A percentile compares a stretch with the other conserved stretches of the same genome.
phyloP scores from a whole-genome alignment of 2,888 invertebrate species.

The Galeruca laticollis region DNA sequence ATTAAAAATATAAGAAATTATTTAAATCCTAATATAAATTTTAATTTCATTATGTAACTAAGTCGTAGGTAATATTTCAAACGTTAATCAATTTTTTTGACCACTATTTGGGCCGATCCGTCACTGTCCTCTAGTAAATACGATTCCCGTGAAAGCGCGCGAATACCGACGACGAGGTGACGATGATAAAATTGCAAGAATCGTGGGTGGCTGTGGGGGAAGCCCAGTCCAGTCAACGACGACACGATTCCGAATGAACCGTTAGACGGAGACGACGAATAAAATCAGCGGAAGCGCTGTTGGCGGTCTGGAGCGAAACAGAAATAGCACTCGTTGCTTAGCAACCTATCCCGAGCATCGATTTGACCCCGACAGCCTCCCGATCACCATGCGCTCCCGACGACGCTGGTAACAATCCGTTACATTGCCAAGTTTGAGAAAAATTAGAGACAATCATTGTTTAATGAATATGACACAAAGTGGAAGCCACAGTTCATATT shows the following conservation, averaged over 20 bases:
- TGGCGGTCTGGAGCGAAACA: constrained; percentile 64
- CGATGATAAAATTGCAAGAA: constrained; percentile 9
- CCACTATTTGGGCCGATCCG: neutral
- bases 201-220: neutral
- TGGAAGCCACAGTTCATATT: no score
- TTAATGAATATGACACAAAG: no score
- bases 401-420: constrained; percentile 35
- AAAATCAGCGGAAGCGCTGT: constrained; percentile 46
- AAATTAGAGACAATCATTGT: neutral
- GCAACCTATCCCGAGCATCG: constrained; percentile 65
- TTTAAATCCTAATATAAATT: no score
- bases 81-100: no score
- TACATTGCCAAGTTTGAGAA: constrained; percentile 34
- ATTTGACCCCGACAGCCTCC: constrained; percentile 64
- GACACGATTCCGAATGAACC: constrained; percentile 4
- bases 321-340: constrained; percentile 61
- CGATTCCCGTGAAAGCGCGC: neutral
- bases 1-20: no score
- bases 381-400: constrained; percentile 39
- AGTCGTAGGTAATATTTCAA: no score
- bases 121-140: constrained; percentile 4
- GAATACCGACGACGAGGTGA: neutral
- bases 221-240: constrained; percentile 7
- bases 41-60: no score
- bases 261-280: constrained; percentile 23